Percentiles rank a stretch among this genome's conserved stretches.
phyloP scores from a whole-genome alignment of 2,113 vertebrate genomes.

The Sphaerodactylus townsendi region DNA sequence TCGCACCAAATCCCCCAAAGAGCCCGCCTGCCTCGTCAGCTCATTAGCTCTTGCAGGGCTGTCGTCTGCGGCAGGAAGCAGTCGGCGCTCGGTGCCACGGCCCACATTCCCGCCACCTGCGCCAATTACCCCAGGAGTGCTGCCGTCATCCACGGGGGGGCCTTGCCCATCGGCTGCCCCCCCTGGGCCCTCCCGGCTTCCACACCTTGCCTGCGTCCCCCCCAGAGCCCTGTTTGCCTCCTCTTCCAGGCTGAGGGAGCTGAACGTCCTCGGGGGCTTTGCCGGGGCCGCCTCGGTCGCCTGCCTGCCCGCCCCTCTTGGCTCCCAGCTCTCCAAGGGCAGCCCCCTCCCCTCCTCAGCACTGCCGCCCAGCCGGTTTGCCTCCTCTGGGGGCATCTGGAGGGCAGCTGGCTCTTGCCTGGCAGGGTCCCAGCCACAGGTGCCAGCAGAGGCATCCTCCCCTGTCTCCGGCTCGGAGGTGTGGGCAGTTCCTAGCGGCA shows the following conservation, averaged over 20 bases:
- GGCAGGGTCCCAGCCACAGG: fast-evolving
- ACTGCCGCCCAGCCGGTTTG: neutral
- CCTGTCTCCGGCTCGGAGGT: fast-evolving
- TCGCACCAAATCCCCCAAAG: neutral
- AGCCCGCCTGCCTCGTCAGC: neutral
- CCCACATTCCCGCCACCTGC: fast-evolving
- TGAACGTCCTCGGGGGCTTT: slow-evolving; percentile 54
- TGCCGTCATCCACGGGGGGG: neutral
- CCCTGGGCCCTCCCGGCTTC: fast-evolving
- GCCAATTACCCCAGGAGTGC: fast-evolving
- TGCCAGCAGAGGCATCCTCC: fast-evolving
- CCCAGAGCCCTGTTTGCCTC: fast-evolving
- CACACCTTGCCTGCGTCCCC: fast-evolving
- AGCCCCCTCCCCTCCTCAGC: fast-evolving
- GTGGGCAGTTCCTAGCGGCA: neutral
- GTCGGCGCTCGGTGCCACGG: fast-evolving
- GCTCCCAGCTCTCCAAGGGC: fast-evolving
- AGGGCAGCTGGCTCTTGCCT: too few species aligned
- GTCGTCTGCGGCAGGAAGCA: fast-evolving
- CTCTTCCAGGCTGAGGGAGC: fast-evolving
- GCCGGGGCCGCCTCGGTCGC: neutral
- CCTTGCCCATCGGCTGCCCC: fast-evolving
- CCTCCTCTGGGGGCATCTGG: neutral
- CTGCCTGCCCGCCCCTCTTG: neutral
- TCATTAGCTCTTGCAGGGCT: neutral